Percentiles rank a stretch among this genome's conserved stretches.
phyloP scores from a whole-genome alignment of 30 jellyfish, hydroid and myxozoan species.

The Morbakka virulenta region DNA sequence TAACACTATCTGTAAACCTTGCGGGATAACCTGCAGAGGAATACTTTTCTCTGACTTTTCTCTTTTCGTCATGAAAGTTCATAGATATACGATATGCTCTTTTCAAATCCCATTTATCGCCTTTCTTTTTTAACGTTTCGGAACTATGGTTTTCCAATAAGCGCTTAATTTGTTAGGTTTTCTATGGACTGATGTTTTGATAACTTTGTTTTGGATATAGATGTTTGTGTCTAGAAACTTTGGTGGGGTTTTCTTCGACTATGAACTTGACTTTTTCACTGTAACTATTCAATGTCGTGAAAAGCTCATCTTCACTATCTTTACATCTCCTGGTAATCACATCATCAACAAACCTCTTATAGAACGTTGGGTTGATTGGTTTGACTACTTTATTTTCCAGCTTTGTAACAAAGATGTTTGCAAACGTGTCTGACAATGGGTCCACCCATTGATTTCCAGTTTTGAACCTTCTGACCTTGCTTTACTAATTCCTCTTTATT shows the following conservation, averaged over 20 bases:
- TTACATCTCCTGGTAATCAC: neutral
- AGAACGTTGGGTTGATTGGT: slow-evolving; percentile 14
- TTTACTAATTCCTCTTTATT: too few relatives aligned
- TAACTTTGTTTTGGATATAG: neutral
- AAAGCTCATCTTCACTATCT: slow-evolving; percentile 7
- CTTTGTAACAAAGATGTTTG: slow-evolving; percentile 4
- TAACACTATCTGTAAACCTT: too few relatives aligned
- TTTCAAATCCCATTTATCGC: too few relatives aligned
- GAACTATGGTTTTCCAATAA: too few relatives aligned
- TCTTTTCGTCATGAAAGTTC: too few relatives aligned
- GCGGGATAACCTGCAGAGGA: too few relatives aligned
- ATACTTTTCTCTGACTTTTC: too few relatives aligned
- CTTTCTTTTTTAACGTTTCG: too few relatives aligned
- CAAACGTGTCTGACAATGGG: slow-evolving; percentile 9
- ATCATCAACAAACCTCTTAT: slow-evolving; percentile 5
- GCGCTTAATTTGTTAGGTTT: too few relatives aligned
- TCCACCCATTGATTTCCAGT: too few relatives aligned
- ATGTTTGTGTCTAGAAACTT: neutral
- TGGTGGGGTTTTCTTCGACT: slow-evolving; percentile 5
- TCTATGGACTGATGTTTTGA: neutral
- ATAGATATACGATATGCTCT: too few relatives aligned
- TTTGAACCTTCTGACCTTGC: too few relatives aligned
- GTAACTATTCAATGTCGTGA: slow-evolving; percentile 1
- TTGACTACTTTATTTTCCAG: neutral
- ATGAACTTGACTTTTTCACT: slow-evolving; percentile 4